Base-by-base conservation (phyloP, 30 jellyfish, hydroid and myxozoan genomes). In the Sanderia malayensis region DNA sequence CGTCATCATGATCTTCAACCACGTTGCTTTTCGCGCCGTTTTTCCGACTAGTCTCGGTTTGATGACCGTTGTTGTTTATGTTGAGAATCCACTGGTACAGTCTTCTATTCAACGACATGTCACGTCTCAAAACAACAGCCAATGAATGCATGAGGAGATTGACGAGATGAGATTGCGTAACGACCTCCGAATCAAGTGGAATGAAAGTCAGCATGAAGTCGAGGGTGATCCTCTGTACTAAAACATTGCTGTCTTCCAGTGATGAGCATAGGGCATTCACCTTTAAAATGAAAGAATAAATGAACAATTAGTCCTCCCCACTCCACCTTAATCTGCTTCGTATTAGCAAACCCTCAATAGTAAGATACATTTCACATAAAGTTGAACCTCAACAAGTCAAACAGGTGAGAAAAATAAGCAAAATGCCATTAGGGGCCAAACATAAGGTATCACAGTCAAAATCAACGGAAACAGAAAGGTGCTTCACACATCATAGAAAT, bases 101-200 rank as follows among this genome's bases (percentile, higher is more conserved):
- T 46, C 98, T 70, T 23, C 98, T 65, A 58, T 90, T 90, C 61
- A 90, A 73, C 1, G 98, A 90, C 98, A 90, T 90, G 61, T 90
- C 98, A 46, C 98, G 77, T 6, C 98, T 61, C 31, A 90, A 77
- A 3, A 90, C 95, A 23, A 90, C 98, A n/a, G 88, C 75, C 15
- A 90, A 55, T 7, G 96, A 81, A 44, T 83, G 82, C 31, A 83
- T 82, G 23, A 90, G 58, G 20, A 90, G 87, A 26, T 59, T 73
- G 6, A 83, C 87, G 3, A 90, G 27, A 20, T 79, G 96, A 0
- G 76, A 19, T 46, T 65, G 52, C 13, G 74, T 28, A 24, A 90
- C 66, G 26, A 29, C 70, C 18, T 76, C 32, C 13, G 81, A 31
- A 25, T 84, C 82, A 45, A 90, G 53, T 26, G 96, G 88, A 17